Evolutionary conservation across 2,113 vertebrate species (phyloP).

Genomic region (Aptenodytes forsteri): DNA sequence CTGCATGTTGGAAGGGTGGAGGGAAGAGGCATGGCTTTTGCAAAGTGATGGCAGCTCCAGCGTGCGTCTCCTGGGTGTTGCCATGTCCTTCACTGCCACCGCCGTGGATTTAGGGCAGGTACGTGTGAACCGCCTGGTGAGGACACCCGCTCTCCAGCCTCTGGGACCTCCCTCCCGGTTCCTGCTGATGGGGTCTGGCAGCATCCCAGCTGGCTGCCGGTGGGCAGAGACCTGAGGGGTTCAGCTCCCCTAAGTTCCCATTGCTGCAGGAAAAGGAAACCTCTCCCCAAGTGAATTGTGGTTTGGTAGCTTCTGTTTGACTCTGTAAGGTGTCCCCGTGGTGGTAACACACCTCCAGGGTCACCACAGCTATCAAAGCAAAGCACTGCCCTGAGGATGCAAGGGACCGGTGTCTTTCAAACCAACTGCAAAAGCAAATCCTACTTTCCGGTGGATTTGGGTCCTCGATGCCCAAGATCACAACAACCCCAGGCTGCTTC

Average conservation of each 20-base stretch:
- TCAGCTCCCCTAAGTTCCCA: neutral
- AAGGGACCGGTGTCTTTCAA: neutral
- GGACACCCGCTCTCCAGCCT: neutral
- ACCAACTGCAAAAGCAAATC: neutral
- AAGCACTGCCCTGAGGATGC: neutral
- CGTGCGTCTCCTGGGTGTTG: neutral
- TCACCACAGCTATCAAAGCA: neutral
- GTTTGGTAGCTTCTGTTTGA: neutral
- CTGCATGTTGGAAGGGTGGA: neutral
- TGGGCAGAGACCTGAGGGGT: neutral
- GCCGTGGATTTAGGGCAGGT: neutral
- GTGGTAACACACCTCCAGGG: neutral
- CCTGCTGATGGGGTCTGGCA: neutral
- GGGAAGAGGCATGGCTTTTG: neutral
- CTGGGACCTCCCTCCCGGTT: neutral
- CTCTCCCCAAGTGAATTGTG: neutral
- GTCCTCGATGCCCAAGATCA: neutral
- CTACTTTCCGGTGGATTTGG: neutral
- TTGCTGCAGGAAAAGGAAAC: neutral
- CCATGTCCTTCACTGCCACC: neutral
- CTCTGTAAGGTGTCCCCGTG: neutral
- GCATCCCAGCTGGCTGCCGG: neutral
- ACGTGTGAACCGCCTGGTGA: neutral
- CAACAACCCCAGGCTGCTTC: neutral
- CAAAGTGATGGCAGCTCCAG: neutral